Evolutionary conservation across 2,797 vertebrate genomes (phyloP).

Genomic region (Pitangus sulphuratus): DNA sequence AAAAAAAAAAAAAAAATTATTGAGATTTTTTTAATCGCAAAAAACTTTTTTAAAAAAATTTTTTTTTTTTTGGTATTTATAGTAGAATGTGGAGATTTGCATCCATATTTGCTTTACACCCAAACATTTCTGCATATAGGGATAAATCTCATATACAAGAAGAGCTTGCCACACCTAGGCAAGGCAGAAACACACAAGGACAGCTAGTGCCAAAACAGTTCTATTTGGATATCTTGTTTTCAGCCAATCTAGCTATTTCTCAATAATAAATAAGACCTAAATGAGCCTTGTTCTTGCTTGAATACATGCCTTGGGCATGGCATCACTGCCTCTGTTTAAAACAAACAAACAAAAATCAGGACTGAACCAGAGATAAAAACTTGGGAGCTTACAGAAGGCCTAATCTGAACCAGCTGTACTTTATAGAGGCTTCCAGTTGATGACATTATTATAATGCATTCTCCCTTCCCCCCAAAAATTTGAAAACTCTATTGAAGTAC

Average conservation of each 20-base stretch:
- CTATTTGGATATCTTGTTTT: not conserved
- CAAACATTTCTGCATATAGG: not conserved
- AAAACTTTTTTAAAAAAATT: not conserved
- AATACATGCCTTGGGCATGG: not conserved
- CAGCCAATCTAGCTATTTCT: not conserved
- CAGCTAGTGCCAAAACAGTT: not conserved
- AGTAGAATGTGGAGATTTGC: not conserved
- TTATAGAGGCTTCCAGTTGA: not conserved
- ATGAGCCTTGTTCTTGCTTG: not conserved
- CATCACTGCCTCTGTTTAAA: not conserved
- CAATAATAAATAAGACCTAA: not conserved
- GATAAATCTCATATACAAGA: not conserved
- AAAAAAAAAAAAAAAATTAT: not conserved
- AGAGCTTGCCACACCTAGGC: not conserved
- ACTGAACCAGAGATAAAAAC: not conserved
- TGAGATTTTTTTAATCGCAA: not conserved
- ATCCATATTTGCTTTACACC: not conserved
- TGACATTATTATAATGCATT: not conserved
- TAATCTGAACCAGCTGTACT: not conserved
- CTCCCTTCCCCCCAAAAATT: not conserved
- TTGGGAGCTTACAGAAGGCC: not conserved
- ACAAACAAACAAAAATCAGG: rapidly evolving
- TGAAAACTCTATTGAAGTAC: not conserved
- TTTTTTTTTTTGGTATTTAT: not conserved
- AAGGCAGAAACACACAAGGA: not conserved